A percentile compares a stretch with the other conserved stretches of the same genome.
These are phyloP conservation scores for Scrobipalpa costella DNA, from an alignment of 2,888 invertebrate species.

Conservation along the genomic window DNA sequence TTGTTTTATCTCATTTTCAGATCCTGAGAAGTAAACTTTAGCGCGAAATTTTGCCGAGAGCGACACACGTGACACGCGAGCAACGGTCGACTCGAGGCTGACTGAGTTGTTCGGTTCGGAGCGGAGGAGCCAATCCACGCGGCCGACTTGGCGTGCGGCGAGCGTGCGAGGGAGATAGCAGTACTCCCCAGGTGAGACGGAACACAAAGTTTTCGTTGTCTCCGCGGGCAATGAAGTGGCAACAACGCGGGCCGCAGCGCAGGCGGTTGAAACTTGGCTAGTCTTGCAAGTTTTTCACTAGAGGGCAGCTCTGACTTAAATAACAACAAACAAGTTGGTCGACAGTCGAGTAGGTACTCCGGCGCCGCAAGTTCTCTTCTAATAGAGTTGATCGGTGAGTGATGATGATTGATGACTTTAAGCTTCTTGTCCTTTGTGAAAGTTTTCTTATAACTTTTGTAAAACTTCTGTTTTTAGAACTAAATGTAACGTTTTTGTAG, in stretches of 20 bases:
- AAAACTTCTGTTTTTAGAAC: no score
- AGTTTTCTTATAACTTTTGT: not conserved
- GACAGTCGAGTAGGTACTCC: not conserved
- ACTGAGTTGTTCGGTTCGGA: constrained; percentile 58
- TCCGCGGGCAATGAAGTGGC: constrained; percentile 42
- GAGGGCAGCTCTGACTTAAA: constrained; percentile 46
- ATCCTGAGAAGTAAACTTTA: constrained; percentile 62
- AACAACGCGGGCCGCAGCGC: constrained; percentile 38
- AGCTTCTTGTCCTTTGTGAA: not conserved
- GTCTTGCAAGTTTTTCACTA: constrained; percentile 55
- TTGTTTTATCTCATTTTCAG: constrained; percentile 54
- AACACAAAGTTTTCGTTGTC: constrained; percentile 53
- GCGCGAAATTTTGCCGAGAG: constrained; percentile 56
- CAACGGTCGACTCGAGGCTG: constrained; percentile 72
- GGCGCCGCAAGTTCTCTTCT: not conserved
- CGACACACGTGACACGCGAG: constrained; percentile 55
- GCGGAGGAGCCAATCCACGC: constrained; percentile 45
- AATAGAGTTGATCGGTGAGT: not conserved
- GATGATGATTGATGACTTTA: not conserved
- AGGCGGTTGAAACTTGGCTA: constrained; percentile 32
- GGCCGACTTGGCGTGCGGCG: constrained; percentile 33
- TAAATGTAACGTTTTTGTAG: no score
- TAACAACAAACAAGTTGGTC: constrained; percentile 11
- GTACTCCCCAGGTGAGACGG: constrained; percentile 31
- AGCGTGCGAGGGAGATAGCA: constrained; percentile 50